phyloP scores from a whole-genome alignment of 2,888 invertebrate genomes.

The Sclerodermus sp. region DNA sequence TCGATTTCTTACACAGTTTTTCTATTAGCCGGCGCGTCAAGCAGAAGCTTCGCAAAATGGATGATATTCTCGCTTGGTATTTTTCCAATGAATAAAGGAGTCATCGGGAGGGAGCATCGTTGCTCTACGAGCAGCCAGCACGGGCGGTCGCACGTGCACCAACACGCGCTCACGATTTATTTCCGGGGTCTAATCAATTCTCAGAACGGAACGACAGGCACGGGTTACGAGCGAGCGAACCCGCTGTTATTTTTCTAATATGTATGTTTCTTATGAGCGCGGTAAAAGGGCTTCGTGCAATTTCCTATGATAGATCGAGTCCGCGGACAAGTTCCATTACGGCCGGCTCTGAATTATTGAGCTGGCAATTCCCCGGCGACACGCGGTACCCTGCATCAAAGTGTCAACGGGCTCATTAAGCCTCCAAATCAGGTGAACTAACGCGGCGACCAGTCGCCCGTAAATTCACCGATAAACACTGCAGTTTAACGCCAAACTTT shows the following conservation, averaged over 20 bases:
- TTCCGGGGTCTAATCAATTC: constrained; percentile 46
- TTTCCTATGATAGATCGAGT: constrained; percentile 56
- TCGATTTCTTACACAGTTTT: too few species aligned
- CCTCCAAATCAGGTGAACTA: constrained; percentile 44
- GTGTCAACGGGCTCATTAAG: constrained; percentile 54
- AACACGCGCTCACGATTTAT: constrained; percentile 32
- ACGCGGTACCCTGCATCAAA: constrained; percentile 45
- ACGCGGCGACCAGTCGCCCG: constrained; percentile 31
- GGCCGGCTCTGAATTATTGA: constrained; percentile 53
- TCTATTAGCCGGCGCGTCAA: too few species aligned
- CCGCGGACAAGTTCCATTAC: constrained; percentile 54
- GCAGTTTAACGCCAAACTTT: constrained; percentile 18
- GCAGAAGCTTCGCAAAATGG: neutral
- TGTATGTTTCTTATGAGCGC: constrained; percentile 42
- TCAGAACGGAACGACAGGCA: constrained; percentile 33
- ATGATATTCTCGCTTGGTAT: neutral
- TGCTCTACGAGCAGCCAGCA: neutral
- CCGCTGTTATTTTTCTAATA: constrained; percentile 42
- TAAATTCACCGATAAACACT: constrained; percentile 26
- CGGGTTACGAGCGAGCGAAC: constrained; percentile 30
- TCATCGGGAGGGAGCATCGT: constrained; percentile 6
- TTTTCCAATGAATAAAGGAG: neutral
- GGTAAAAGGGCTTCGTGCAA: constrained; percentile 48
- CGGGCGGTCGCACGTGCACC: neutral
- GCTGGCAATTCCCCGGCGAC: constrained; percentile 49